These are phyloP conservation scores for Hedya salicella DNA, from an alignment of 2,888 invertebrate genomes.

Conservation along the genomic window DNA sequence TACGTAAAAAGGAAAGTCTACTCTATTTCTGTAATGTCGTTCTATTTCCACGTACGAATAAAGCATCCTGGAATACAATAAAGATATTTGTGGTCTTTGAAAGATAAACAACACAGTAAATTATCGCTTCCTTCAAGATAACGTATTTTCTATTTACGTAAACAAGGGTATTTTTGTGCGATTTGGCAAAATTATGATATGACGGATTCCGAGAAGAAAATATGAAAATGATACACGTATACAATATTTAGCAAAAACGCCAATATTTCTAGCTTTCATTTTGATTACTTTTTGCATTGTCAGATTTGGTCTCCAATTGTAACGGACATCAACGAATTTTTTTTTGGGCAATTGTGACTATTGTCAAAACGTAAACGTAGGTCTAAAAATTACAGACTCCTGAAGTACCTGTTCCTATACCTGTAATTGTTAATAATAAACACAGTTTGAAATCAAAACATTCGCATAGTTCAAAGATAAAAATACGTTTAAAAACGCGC, in stretches of 20 bases:
- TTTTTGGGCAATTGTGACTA: too few relatives aligned
- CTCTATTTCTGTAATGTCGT: slow-evolving; percentile 35
- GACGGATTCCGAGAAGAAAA: neutral
- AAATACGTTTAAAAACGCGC: neutral
- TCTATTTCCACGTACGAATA: slow-evolving; percentile 36
- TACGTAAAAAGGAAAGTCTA: slow-evolving; percentile 39
- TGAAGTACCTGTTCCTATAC: neutral
- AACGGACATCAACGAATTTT: too few relatives aligned
- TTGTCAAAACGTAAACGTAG: too few relatives aligned
- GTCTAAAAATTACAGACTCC: too few relatives aligned
- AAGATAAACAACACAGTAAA: slow-evolving; percentile 32
- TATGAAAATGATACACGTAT: neutral
- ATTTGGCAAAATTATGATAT: slow-evolving; percentile 21
- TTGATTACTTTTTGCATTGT: too few relatives aligned
- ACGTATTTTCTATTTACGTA: slow-evolving; percentile 15
- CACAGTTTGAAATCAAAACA: neutral
- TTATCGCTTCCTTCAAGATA: slow-evolving; percentile 21
- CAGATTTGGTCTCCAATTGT: too few relatives aligned
- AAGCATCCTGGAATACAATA: slow-evolving; percentile 16
- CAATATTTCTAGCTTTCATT: too few relatives aligned
- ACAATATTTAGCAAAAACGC: neutral
- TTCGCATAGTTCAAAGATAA: neutral
- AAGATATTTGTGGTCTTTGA: neutral
- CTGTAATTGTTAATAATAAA: neutral
- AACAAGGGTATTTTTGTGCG: neutral